Evolutionary conservation across 2,113 vertebrate species (phyloP).

Genomic region (Lagopus muta): DNA sequence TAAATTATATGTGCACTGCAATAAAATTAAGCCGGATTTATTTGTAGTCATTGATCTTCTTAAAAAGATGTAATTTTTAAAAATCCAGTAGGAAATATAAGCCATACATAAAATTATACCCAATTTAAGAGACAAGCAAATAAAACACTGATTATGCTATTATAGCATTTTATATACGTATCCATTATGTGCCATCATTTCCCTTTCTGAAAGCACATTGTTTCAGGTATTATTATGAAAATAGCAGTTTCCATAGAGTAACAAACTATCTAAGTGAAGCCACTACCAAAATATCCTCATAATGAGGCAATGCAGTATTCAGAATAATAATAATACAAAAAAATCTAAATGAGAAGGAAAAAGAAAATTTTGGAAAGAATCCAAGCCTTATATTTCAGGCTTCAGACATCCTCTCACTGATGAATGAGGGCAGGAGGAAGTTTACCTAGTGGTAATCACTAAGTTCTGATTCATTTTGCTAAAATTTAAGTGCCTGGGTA

Average conservation of each 20-base stretch:
- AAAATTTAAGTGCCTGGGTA: conserved; percentile 7
- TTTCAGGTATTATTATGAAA: background rate
- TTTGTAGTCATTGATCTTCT: conserved; percentile 18
- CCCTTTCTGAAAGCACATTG: background rate
- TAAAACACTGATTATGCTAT: conserved; percentile 14
- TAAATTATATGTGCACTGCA: background rate
- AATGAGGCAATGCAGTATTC: background rate
- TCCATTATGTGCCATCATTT: background rate
- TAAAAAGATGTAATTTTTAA: background rate
- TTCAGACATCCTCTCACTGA: background rate
- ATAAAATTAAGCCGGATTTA: conserved; percentile 36
- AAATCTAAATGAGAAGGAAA: background rate
- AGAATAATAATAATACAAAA: background rate
- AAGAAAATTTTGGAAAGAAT: background rate
- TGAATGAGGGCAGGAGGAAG: conserved; percentile 14
- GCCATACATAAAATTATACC: conserved; percentile 2
- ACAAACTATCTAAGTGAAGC: background rate
- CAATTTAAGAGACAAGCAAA: conserved; percentile 26
- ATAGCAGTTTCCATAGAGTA: background rate
- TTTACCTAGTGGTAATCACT: background rate
- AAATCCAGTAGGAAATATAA: conserved; percentile 31
- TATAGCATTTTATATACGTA: background rate
- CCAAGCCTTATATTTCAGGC: background rate
- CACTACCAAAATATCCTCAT: background rate
- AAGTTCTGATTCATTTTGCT: background rate